Conservation (phyloP, 2,888 invertebrate genomes). For the Megastigmus dorsalis region DNA sequence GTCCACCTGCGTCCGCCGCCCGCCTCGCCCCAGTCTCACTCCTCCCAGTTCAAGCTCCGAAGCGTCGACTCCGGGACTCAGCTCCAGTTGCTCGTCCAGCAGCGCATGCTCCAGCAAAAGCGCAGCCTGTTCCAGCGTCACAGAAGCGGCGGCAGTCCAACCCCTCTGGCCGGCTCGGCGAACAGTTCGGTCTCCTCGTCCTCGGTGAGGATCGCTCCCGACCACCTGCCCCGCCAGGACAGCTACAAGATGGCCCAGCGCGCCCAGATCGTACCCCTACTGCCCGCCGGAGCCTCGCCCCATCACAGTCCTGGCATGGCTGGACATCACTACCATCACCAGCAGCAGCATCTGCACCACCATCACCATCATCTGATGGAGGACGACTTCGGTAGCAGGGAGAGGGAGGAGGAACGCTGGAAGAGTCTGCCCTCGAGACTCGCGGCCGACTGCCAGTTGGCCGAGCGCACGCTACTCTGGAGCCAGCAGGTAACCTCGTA, state of each 20-base stretch:
- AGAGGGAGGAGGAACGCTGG: slow-evolving; percentile 70
- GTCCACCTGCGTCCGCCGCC: slow-evolving; percentile 68
- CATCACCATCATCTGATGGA: slow-evolving; percentile 74
- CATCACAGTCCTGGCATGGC: slow-evolving; percentile 61
- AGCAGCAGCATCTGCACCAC: slow-evolving; percentile 82
- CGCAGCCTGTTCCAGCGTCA: slow-evolving; percentile 75
- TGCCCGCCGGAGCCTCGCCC: slow-evolving; percentile 69
- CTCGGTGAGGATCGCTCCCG: slow-evolving; percentile 65
- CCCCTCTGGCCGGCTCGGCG: slow-evolving; percentile 61
- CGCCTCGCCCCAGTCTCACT: slow-evolving; percentile 63
- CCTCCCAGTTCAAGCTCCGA: slow-evolving; percentile 68
- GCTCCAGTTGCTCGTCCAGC: slow-evolving; percentile 90
- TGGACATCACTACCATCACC: slow-evolving; percentile 79
- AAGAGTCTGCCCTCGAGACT: slow-evolving; percentile 70
- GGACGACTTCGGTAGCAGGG: slow-evolving; percentile 65
- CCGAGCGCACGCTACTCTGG: slow-evolving; percentile 70
- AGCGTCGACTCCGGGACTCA: slow-evolving; percentile 75
- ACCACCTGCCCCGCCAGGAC: slow-evolving; percentile 87
- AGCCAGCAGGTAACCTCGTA: slow-evolving; percentile 71
- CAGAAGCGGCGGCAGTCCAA: slow-evolving; percentile 67
- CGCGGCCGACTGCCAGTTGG: slow-evolving; percentile 70
- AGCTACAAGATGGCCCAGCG: slow-evolving; percentile 93
- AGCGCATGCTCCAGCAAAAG: slow-evolving; percentile 89
- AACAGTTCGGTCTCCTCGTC: slow-evolving; percentile 49
- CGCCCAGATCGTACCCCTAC: slow-evolving; percentile 86